A percentile compares a stretch with the other conserved stretches of the same genome.
Evolutionary conservation across 2,113 vertebrate genomes (phyloP).

Genomic region (Helogale parvula): DNA sequence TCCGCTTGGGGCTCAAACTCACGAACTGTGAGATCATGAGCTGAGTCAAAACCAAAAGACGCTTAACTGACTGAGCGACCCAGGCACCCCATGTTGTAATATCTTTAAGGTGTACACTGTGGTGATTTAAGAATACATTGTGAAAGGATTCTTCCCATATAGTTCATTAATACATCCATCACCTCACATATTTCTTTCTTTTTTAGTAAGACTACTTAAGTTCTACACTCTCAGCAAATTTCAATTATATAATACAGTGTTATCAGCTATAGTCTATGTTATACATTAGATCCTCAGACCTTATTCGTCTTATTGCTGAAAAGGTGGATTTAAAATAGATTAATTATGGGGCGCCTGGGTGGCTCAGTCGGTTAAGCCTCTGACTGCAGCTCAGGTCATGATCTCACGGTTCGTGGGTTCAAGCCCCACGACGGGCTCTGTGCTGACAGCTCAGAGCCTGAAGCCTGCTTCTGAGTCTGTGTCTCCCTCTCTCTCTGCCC

Average conservation of each 20-base stretch:
- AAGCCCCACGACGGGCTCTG: too few species aligned
- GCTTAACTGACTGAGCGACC: too few species aligned
- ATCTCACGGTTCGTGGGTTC: too few species aligned
- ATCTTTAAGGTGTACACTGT: background rate
- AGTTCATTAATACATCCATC: background rate
- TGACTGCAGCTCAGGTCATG: too few species aligned
- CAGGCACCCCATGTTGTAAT: background rate
- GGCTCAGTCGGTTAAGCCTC: too few species aligned
- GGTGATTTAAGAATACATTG: background rate
- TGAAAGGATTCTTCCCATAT: background rate
- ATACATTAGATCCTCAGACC: background rate
- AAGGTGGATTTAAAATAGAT: constrained; percentile 6
- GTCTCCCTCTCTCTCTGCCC: too few species aligned
- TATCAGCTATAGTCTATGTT: background rate
- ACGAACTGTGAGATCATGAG: too few species aligned
- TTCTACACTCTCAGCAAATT: background rate
- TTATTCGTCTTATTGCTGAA: background rate
- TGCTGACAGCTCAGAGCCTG: too few species aligned
- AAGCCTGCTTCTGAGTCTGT: too few species aligned
- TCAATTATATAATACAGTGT: background rate
- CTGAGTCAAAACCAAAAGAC: too few species aligned
- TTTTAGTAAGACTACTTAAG: background rate
- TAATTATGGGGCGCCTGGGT: background rate
- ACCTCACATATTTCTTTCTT: background rate
- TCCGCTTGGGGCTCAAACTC: too few species aligned